These are phyloP conservation scores for Trachythela sp. DNA, from an alignment of 64 coral and sea anemone species.

Conservation along the genomic window DNA sequence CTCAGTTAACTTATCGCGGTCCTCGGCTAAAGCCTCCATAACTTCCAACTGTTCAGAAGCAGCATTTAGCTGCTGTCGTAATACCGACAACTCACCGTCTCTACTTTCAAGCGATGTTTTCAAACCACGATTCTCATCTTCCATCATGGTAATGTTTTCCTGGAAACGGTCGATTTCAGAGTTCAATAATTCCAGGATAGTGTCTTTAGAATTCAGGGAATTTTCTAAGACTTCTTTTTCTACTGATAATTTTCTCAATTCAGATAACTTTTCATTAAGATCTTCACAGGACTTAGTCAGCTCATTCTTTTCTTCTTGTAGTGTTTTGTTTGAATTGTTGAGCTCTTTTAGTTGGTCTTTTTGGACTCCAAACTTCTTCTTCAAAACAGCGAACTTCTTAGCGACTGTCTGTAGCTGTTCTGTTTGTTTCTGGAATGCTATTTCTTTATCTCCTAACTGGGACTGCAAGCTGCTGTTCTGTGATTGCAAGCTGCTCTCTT, in stretches of 20 bases:
- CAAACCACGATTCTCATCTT: neutral
- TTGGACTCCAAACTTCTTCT: neutral
- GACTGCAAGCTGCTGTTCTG: neutral
- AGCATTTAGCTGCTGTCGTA: neutral
- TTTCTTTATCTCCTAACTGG: neutral
- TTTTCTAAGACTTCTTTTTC: neutral
- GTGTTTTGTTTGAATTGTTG: neutral
- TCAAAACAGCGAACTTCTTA: neutral
- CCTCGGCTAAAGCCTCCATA: neutral
- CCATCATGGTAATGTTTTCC: neutral
- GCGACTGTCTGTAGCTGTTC: slow-evolving; percentile 15
- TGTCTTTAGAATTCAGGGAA: neutral
- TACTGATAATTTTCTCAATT: neutral
- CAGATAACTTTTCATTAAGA: neutral
- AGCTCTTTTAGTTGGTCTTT: slow-evolving; percentile 3
- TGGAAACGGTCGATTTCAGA: neutral
- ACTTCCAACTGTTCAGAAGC: neutral
- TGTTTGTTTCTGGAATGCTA: neutral
- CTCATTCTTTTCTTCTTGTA: neutral
- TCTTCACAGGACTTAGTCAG: neutral
- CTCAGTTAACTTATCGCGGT: neutral
- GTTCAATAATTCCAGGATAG: neutral
- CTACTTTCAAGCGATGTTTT: neutral
- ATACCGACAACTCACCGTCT: neutral
- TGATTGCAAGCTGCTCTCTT: neutral